These are phyloP conservation scores for Lordiphosa fenestrarum DNA, from an alignment of 2,888 invertebrate species.

Conservation along the genomic window DNA sequence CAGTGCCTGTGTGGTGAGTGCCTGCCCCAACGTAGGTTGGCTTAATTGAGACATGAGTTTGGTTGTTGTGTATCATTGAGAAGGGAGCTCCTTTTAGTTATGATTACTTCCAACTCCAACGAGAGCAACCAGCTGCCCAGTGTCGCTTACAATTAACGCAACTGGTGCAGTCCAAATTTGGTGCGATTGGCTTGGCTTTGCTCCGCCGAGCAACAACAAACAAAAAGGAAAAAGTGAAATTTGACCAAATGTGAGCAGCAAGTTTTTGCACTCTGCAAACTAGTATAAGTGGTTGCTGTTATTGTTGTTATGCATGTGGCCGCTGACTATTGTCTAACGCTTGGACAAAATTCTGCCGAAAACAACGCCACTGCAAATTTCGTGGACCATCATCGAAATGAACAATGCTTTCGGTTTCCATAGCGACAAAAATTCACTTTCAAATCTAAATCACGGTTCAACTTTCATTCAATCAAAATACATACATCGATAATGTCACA, in stretches of 20 bases:
- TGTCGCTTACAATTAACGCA: slow-evolving; percentile 43
- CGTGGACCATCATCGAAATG: slow-evolving; percentile 14
- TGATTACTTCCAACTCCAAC: slow-evolving; percentile 16
- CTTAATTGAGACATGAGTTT: slow-evolving; percentile 40
- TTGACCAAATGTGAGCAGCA: slow-evolving; percentile 45
- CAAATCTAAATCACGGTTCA: slow-evolving; percentile 32
- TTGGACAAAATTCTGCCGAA: slow-evolving; percentile 19
- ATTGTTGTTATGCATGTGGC: slow-evolving; percentile 7
- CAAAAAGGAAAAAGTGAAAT: slow-evolving; percentile 72
- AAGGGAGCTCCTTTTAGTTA: slow-evolving; percentile 32
- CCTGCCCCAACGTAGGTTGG: slow-evolving; percentile 25
- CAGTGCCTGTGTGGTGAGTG: slow-evolving; percentile 4
- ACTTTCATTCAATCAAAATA: slow-evolving; percentile 44
- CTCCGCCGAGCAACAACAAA: slow-evolving; percentile 20
- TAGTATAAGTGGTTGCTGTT: slow-evolving; percentile 31
- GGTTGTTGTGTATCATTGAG: slow-evolving; percentile 26
- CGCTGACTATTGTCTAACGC: slow-evolving; percentile 30
- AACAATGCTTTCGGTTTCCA: slow-evolving; percentile 26
- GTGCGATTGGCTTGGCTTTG: slow-evolving; percentile 20
- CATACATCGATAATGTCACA: slow-evolving; percentile 42
- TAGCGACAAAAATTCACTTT: slow-evolving; percentile 39
- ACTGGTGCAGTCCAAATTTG: slow-evolving; percentile 54
- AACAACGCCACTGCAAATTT: slow-evolving; percentile 5
- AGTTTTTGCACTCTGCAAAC: slow-evolving; percentile 34
- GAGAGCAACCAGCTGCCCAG: slow-evolving; percentile 15